Percentiles rank a stretch among this genome's conserved stretches.
These are phyloP conservation scores for Hyperopisus bebe DNA, from an alignment of 2,113 vertebrate species.

Conservation along the genomic window DNA sequence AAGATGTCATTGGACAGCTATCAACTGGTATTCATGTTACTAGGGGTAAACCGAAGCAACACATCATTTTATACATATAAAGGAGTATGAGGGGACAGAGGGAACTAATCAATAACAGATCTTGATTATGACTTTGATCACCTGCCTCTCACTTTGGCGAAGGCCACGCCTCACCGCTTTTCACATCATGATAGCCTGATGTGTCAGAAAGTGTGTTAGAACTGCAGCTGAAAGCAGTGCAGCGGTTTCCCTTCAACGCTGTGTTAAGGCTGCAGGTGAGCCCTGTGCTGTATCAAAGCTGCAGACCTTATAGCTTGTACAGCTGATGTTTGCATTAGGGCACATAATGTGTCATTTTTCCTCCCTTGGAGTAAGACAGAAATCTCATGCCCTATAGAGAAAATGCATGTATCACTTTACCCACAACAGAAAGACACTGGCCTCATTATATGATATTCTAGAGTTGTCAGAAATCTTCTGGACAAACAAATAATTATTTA, in stretches of 20 bases:
- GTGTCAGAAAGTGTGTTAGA: neutral
- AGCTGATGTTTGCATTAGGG: neutral
- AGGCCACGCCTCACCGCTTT: neutral
- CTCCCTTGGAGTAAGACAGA: neutral
- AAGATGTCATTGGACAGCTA: neutral
- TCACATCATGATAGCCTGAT: neutral
- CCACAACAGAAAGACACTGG: neutral
- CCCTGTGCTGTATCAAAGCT: neutral
- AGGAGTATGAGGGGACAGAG: neutral
- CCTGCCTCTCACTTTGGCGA: neutral
- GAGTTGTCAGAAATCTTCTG: neutral
- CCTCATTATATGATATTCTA: neutral
- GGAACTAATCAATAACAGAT: neutral
- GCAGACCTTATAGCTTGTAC: neutral
- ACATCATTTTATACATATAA: neutral
- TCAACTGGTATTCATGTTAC: neutral
- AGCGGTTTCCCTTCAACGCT: neutral
- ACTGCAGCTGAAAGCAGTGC: neutral
- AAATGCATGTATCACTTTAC: neutral
- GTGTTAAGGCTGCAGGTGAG: neutral
- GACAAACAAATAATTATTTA: neutral
- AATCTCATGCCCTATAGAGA: neutral
- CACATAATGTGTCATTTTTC: neutral
- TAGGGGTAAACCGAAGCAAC: neutral
- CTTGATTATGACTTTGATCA: neutral